Evolutionary conservation across 2,888 invertebrate species (phyloP), one percentile per base, ranked within the genome.

Genomic region (Erannis defoliaria): DNA sequence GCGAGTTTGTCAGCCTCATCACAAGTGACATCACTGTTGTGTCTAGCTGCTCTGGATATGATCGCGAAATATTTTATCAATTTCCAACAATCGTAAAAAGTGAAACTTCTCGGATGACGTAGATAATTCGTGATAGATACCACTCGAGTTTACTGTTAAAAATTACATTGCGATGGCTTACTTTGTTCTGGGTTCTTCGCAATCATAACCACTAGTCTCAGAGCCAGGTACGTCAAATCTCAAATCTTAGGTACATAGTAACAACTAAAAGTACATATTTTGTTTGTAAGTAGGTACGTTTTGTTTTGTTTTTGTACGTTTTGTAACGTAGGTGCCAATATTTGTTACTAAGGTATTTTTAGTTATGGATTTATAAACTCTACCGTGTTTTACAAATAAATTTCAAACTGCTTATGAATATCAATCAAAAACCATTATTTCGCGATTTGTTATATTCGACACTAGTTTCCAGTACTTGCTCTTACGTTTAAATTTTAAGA

Each of bases 111-210:
- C 12, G 53, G 49, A 56, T 56, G 61, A 62, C 66, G 64, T 67
- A 64, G 60, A 66, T 63, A 60, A 60, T 60, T 66, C 59, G 59
- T 64, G 53, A 63, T 62, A 66, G 57, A 60, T 64, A 62, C 53
- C 40, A 57, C 56, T 46, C 55, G 21, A 43, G 51, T 53, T 56
- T 62, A 62, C 56, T 62, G 64, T 66, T 61, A 55, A 64, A 66
- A 63, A 62, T 58, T 49, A 46, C 54, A 59, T 61, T 64, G 56
- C 55, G 42, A 63, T 63, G 64, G 49, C 50, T 61, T 64, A 64
- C 64, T 64, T 61, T 64, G 60, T 62, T 54, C 56, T 57, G 53
- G 42, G 46, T 29, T 62, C 62, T 62, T 56, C 51, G 48, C 35
- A 62, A 62, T 62, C 62, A 54, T 53, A 54, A 53, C 42, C 46